Evolutionary conservation across 2,888 invertebrate genomes (phyloP).

Genomic region (Eulithis testata): DNA sequence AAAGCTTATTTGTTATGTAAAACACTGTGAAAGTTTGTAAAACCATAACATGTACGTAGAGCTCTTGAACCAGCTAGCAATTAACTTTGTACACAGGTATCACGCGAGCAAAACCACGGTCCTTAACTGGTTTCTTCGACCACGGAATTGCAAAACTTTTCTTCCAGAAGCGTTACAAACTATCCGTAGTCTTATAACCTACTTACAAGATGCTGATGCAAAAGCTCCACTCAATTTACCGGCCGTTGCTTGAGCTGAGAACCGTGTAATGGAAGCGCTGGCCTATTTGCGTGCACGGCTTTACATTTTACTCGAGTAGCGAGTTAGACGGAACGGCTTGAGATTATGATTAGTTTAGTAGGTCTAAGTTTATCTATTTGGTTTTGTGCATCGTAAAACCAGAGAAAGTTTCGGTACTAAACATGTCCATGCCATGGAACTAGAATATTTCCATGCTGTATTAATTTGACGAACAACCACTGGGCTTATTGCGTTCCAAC

Average conservation of each 20-base stretch:
- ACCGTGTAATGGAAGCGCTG: constrained; percentile 38
- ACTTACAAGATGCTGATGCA: constrained; percentile 27
- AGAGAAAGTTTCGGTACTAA: too few relatives aligned
- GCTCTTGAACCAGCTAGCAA: not conserved
- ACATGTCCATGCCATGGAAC: too few relatives aligned
- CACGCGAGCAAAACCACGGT: not conserved
- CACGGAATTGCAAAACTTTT: not conserved
- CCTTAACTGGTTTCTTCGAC: not conserved
- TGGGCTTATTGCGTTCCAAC: too few relatives aligned
- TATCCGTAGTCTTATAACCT: constrained; percentile 4
- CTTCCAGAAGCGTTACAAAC: not conserved
- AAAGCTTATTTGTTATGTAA: not conserved
- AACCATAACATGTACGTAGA: not conserved
- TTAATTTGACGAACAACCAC: too few relatives aligned
- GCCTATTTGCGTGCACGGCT: constrained; percentile 46
- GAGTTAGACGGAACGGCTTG: constrained; percentile 2
- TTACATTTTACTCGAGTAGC: constrained; percentile 10
- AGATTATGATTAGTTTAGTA: constrained; percentile 8
- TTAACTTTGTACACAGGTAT: not conserved
- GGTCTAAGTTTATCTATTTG: not conserved
- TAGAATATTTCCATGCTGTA: too few relatives aligned
- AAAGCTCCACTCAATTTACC: constrained; percentile 47
- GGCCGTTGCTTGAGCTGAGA: constrained; percentile 40
- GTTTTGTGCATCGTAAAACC: too few relatives aligned
- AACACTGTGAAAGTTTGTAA: not conserved